Evolutionary conservation across 2,888 invertebrate species (phyloP), one percentile per base, ranked within the genome.

Genomic region (Athripsodes cinereus): DNA sequence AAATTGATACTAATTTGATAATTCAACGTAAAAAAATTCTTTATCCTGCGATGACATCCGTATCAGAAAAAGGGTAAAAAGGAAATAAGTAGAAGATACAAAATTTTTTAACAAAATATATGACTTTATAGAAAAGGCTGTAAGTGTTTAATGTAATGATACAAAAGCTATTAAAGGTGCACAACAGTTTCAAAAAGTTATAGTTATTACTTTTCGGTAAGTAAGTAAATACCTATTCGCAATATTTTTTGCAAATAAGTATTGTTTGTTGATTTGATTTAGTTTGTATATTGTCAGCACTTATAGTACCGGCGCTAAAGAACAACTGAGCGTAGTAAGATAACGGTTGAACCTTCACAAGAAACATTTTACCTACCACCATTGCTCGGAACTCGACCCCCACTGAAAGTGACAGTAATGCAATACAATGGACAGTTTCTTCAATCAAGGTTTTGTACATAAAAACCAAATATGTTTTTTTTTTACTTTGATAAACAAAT

Each of bases 321-420:
- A 40, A 40, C n/a, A 40, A 40, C 40, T 40, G 40, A 40, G 13
- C 40, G 40, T 3, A 13, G 2, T 3, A 16, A 40, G 40, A 40
- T 40, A 40, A 40, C n/a, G 16, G 40, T 40, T 40, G 40, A 40
- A 40, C 40, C 40, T 40, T 40, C n/a, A 13, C 26, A 26, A 26
- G 26, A 26, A 26, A 8, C 16, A 40, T 40, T 40, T 40, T 40
- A 40, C 40, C 6, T 48, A 48, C 19, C 50, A 26, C 11, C 50
- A 50, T 13, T 20, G 19, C 47, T 11, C 2, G 21, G 8, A 21
- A 18, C 44, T 48, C 22, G 26, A n/a, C 50, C 50, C 50, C 50
- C 50, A 50, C 50, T 50, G 50, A 50, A 50, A 50, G 50, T 50
- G 50, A 50, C 50, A 50, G 50, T 50, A 50, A 20, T 50, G 22